Evolutionary conservation across 2,797 vertebrate species (phyloP), one percentile per base, ranked within the genome.

Genomic region (Synanceia verrucosa): DNA sequence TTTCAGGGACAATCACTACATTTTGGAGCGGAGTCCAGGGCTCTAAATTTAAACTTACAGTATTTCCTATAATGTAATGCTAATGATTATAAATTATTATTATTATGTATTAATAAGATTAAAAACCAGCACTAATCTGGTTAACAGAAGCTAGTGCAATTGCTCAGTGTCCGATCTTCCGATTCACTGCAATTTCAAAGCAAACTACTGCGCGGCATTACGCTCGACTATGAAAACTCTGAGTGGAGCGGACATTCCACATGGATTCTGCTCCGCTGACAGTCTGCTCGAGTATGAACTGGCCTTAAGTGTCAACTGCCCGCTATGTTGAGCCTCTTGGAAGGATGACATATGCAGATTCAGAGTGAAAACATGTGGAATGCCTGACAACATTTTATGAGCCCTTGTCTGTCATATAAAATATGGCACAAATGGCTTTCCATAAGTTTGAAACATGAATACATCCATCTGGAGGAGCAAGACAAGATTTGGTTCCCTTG

Each of bases 331-430:
- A 60, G 28, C 14, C 13, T 46, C 18, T 57, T 31, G 9, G 24
- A 29, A 18, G 14, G 43, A 62, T 19, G 44, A 65, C 60, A 46
- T 44, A 62, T 70, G 52, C 44, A 34, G 19, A 41, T 24, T 31
- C 43, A 46, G 19, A 44, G 34, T 41, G n/a, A 9, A 7, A 57
- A 50, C 34, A 31, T 44, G 8, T 23, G 52, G 26, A 21, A 64
- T 14, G 16, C 19, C 44, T 18, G 9, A 10, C 14, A 66, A 31
- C 23, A 23, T 46, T 62, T 10, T 16, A 18, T 29, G 37, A 52
- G 33, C 47, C 26, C 36, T 7, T 7, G 19, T 11, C 23, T 57
- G 16, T 52, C 48, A 37, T 23, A 58, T 34, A 3, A 33, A 48
- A 69, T 52, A 60, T 24, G 34, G n/a, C 46, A 19, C 12, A 33